Percentiles rank a stretch among this genome's conserved stretches.
Evolutionary conservation across 2,888 invertebrate species (phyloP).

Genomic region (Conops quadrifasciatus): DNA sequence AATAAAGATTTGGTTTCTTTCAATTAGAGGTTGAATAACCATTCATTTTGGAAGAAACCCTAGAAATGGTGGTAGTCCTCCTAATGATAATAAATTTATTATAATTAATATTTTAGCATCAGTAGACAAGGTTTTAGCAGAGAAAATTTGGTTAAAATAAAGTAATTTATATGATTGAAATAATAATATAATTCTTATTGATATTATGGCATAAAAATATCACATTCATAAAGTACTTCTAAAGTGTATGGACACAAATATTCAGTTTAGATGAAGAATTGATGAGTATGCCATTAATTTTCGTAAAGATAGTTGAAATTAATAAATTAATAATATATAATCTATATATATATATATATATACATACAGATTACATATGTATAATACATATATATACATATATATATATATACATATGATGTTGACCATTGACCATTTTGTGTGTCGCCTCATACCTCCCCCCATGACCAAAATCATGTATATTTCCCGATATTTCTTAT

Average conservation of each 20-base stretch:
- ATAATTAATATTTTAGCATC: slow-evolving; percentile 67
- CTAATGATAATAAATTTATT: slow-evolving; percentile 69
- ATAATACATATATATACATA: too few species aligned
- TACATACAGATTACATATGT: too few species aligned
- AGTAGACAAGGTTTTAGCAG: too few species aligned
- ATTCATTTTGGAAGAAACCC: slow-evolving; percentile 73
- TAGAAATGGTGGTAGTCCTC: slow-evolving; percentile 70
- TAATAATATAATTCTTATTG: slow-evolving; percentile 65
- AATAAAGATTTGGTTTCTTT: slow-evolving; percentile 64
- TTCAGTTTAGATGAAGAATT: slow-evolving; percentile 73
- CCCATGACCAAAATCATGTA: too few species aligned
- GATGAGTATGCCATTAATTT: slow-evolving; percentile 72
- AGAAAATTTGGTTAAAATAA: slow-evolving; percentile 68
- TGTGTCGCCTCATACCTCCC: too few species aligned
- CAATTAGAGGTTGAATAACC: slow-evolving; percentile 68
- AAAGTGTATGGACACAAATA: too few species aligned
- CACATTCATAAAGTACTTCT: too few species aligned
- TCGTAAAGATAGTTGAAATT: slow-evolving; percentile 68
- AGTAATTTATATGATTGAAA: slow-evolving; percentile 67
- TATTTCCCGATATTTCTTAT: too few species aligned
- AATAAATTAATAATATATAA: too few species aligned
- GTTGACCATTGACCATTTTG: too few species aligned
- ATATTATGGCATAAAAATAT: slow-evolving; percentile 67
- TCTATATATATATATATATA: too few species aligned
- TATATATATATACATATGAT: too few species aligned